phyloP scores from a whole-genome alignment of 1,140 invertebrate species.

The Formica selysi region DNA sequence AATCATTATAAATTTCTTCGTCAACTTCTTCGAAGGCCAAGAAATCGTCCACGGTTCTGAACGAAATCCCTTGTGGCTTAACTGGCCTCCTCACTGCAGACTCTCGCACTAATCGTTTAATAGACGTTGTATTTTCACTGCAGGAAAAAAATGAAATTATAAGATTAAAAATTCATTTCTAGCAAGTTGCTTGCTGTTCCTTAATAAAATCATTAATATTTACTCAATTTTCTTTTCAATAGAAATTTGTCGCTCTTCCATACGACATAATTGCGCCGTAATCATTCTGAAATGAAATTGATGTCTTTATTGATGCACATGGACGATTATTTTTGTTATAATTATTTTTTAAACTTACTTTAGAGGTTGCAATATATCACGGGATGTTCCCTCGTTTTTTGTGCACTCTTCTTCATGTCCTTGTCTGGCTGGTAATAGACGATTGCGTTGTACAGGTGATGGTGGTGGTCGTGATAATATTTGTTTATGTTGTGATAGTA shows the following conservation, averaged over 20 bases:
- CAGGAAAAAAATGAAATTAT: conserved; percentile 1
- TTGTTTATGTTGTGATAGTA: background rate
- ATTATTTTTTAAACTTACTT: background rate
- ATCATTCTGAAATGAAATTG: conserved; percentile 9
- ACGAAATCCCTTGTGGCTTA: background rate
- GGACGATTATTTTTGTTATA: background rate
- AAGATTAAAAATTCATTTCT: conserved; percentile 1
- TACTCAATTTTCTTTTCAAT: conserved; percentile 3
- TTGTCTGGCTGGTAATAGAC: background rate
- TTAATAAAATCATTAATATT: conserved; percentile 18
- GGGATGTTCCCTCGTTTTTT: background rate
- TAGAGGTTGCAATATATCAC: background rate
- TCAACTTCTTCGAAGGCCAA: conserved; percentile 10
- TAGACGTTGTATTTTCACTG: background rate
- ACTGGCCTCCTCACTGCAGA: background rate
- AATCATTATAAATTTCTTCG: conserved; percentile 7
- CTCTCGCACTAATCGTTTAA: background rate
- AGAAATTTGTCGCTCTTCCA: conserved; percentile 3
- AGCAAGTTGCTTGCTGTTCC: background rate
- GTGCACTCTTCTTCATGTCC: background rate
- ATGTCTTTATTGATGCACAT: background rate
- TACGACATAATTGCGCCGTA: background rate
- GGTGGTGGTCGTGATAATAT: background rate
- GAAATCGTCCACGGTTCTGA: background rate
- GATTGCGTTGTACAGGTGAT: conserved; percentile 3